Base-by-base conservation (phyloP, 1,140 invertebrate genomes). In the Amyelois transitella region DNA sequence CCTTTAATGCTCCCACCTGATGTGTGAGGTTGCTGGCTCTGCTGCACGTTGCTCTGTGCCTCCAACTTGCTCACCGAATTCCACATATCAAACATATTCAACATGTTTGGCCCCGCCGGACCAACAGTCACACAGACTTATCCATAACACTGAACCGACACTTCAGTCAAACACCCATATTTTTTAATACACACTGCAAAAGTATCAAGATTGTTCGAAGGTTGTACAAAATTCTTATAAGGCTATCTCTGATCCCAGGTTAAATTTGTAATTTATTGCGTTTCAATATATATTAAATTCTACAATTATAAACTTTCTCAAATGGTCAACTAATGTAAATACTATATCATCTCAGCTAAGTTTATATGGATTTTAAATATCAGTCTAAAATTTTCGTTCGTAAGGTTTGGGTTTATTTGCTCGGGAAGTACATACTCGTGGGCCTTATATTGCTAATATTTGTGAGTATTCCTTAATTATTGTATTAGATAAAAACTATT, bases 41-140 rank as follows among this genome's bases (percentile, higher is more conserved):
- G 90, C 80, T 93, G 92, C 62, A 89, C 90, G 77, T 92, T 91
- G 64, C 88, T 89, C 80, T 92, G 92, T 64, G 91, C 90, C 90
- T 95, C 94, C 91, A 94, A 81, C 90, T 94, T 95, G 89, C 91
- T 93, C 78, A 94, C 93, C 89, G 92, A 93, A 90, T 93, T 94
- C 94, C 94, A 95, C 93, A 95, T 94, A 89, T 95, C 94, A 90
- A 94, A 95, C 94, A 95, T 95, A 88, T 93, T 94, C 72, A 88
- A 66, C 82, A 86, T 88, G 44, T 62, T 81, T 60, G 70, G 69
- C 70, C 78, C 72, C 51, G 18, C 21, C 64, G 70, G 73, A 75
- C 78, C 72, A 48, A 64, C 66, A 57, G 51, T 71, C 69, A 72
- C 73, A 72, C 56, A 43, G 56, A 61, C 24, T 58, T 56, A 73